Evolutionary conservation across 2,888 invertebrate genomes (phyloP).

Genomic region (Clusia tigrina): DNA sequence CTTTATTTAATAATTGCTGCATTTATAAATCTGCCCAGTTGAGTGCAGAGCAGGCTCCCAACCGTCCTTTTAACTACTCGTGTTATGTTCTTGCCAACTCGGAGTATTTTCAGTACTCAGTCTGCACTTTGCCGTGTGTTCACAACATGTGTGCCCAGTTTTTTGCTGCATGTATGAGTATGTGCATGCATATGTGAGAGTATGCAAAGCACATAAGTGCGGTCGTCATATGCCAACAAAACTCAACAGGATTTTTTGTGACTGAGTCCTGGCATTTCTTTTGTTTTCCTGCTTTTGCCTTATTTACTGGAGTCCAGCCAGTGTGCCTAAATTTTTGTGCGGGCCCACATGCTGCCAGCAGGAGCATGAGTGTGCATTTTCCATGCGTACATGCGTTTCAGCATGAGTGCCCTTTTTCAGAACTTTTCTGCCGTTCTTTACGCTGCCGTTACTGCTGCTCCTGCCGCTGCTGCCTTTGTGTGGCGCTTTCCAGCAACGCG

Average conservation of each 20-base stretch:
- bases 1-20: too few relatives aligned
- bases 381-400: neutral
- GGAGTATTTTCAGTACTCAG: too few relatives aligned
- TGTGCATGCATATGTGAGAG: too few relatives aligned
- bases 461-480: neutral
- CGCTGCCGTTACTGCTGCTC: neutral
- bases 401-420: neutral
- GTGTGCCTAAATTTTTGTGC: neutral
- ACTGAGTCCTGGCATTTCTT: too few relatives aligned
- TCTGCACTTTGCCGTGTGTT: too few relatives aligned
- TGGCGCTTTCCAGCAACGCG: neutral
- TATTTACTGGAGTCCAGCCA: neutral
- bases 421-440: neutral
- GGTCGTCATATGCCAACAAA: constrained; percentile 3
- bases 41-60: too few relatives aligned
- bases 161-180: too few relatives aligned
- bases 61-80: too few relatives aligned
- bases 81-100: too few relatives aligned
- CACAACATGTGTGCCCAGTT: too few relatives aligned
- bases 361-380: neutral
- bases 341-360: neutral
- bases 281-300: neutral
- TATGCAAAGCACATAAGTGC: constrained; percentile 6
- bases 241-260: neutral
- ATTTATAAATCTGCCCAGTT: too few relatives aligned